Base-by-base conservation (phyloP, 2,888 invertebrate genomes). In the Abrostola tripartita region DNA sequence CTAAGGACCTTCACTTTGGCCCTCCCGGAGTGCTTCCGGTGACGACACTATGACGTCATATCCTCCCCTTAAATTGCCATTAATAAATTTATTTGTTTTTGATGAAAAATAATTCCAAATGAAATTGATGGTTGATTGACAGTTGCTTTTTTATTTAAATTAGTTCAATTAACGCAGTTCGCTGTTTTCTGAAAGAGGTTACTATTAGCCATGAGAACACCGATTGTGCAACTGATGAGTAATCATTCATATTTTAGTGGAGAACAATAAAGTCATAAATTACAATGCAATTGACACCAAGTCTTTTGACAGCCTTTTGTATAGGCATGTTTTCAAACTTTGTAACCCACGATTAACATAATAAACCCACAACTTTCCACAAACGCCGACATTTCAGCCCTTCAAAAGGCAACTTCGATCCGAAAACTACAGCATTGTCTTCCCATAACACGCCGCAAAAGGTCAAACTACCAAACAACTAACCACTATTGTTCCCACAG, bases 1-100 rank as follows among this genome's bases (percentile, higher is more conserved):
- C 85, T 90, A 88, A 87, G 87, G 87, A 84, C 85, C 85, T 85
- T 79, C 83, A 85, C 82, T 87, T 82, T 71, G 81, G 82, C 80
- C 84, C 86, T 76, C 86, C 86, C 81, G 81, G 83, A 84, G 87
- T 84, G 85, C 81, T 88, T 89, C 86, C 85, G 85, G 74, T 65
- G 79, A 79, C 81, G 68, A 79, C 65, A 76, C 70, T 73, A 63
- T 85, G 85, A 86, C 84, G 85, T 87, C 85, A 85, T 85, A 85
- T 90, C 85, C 87, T 68, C 61, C 72, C 79, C 76, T 78, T 71
- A 81, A 85, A 85, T 82, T 81, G 77, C 71, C 50, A 71, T 71
- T 71, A 65, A 80, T 83, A 81, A 85, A 81, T 36, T 83, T 84
- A 83, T 84, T 83, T 79, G 69, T 61, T 79, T 78, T 74, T 74